Percentiles rank a stretch among this genome's conserved stretches.
phyloP scores from a whole-genome alignment of 2,113 vertebrate genomes.

The Macquaria australasica region DNA sequence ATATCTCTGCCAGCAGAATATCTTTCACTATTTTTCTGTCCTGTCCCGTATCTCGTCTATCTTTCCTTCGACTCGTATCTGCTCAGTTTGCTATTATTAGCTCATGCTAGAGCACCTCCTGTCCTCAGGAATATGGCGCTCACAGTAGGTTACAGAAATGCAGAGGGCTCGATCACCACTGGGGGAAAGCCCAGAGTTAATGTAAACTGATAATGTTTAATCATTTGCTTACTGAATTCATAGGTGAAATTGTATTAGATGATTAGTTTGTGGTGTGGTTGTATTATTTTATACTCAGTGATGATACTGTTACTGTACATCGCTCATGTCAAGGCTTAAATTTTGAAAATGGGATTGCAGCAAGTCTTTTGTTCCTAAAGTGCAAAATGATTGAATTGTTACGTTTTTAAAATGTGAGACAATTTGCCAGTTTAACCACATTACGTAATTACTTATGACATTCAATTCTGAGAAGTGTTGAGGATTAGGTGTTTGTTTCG shows the following conservation, averaged over 20 bases:
- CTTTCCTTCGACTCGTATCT: constrained; percentile 20
- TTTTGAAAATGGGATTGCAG: not conserved
- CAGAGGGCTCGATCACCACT: not conserved
- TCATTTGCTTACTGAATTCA: not conserved
- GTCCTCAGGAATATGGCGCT: constrained; percentile 40
- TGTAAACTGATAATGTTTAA: not conserved
- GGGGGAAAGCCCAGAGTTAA: not conserved
- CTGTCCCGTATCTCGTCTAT: constrained; percentile 29
- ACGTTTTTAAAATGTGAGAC: not conserved
- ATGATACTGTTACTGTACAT: not conserved
- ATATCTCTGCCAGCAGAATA: not conserved
- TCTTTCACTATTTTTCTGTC: not conserved
- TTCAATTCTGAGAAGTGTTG: not conserved
- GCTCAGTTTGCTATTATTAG: constrained; percentile 69
- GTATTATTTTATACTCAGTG: not conserved
- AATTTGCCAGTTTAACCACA: not conserved
- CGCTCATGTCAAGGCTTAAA: not conserved
- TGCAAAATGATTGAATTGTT: not conserved
- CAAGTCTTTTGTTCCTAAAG: not conserved
- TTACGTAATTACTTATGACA: not conserved
- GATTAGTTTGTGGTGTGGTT: not conserved
- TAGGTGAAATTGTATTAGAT: not conserved
- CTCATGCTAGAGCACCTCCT: constrained; percentile 38
- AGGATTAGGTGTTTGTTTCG: not conserved
- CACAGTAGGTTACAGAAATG: constrained; percentile 10